Base-by-base conservation (phyloP, 2,888 invertebrate species). In the Xanthia togata region DNA sequence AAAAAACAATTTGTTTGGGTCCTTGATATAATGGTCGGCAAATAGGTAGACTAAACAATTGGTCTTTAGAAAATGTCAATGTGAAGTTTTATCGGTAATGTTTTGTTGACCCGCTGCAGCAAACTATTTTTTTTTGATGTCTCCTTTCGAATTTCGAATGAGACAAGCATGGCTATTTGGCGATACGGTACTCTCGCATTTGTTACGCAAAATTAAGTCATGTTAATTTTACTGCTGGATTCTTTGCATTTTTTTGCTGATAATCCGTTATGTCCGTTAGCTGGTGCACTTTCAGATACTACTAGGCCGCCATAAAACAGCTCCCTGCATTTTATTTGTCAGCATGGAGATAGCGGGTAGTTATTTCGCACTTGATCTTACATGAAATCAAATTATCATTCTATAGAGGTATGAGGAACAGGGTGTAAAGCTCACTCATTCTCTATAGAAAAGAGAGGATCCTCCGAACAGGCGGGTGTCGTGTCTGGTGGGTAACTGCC, bases 1-100 rank as follows among this genome's bases (percentile, higher is more conserved):
- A 88, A 86, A 86, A 86, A 84, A 79, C 75, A 71, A 87, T 87
- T 74, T 73, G 76, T 81, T 76, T 73, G 50, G 44, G 68, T 78
- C 65, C 73, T 77, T 83, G 70, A 70, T 41, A 53, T 84, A 84
- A 80, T 79, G 62, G 70, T 73, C 63, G 73, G 70, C 65, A 69
- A 72, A 55, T 75, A 60, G 60, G 26, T 76, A 62, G 64, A 65
- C 55, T 65, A 71, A 75, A 76, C 67, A 71, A 65, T 70, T 65
- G 68, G 57, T 73, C 59, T 64, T 70, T 82, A 26, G 23, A 67
- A 86, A 83, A 83, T 86, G 73, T 85, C 80, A 83, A 63, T 83
- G 69, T 50, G 41, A 47, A 31, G 23, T 26, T 50, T 71, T 82
- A 73, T 81, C 60, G 11, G 57, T 74, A 65, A 68, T 68, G 57